Evolutionary conservation across 2,888 invertebrate species (phyloP), one percentile per base, ranked within the genome.

Genomic region (Spicauda simplicius): DNA sequence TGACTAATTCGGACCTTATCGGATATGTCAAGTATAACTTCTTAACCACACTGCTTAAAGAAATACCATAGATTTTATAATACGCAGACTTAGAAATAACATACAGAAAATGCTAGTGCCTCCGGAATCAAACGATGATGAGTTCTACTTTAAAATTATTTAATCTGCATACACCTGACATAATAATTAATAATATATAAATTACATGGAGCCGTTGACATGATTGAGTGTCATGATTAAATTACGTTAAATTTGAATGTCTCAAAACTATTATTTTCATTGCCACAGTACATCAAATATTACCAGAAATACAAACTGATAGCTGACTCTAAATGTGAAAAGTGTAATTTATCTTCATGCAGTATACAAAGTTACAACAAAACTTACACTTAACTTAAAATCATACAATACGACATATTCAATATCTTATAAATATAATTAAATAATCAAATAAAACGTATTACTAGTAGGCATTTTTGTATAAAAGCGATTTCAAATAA

Each of bases 321-420:
- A n/a, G 59, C 59, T 48, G 59, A 59, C 59, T 48, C 59, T 25
- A 59, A 59, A 59, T 59, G 57, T 58, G 14, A 58, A 20, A 14
- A 14, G 25, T 37, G 10, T 41, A 41, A 41, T 41, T 33, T 41
- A 14, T 41, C 41, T 41, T 11, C 14, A 41, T 14, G 14, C 41
- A 41, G 10, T 41, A 41, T 41, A 41, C 10, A 41, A 41, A 41
- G 41, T 41, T 41, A 41, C 41, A 41, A 41, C 14, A 41, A 14
- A 50, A 50, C 16, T 18, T 50, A 50, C 18, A 14, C 50, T 48
- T 48, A 48, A 48, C 25, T 25, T 25, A 25, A 25, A 16, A 48
- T 16, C 2, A 48, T 16, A 48, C 48, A 48, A 48, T 48, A 48
- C 41, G 25, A 14, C 41, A 41, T 41, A 41, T 14, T 14, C 41